Conservation (phyloP, 1,140 invertebrate genomes). For the Leptestheria dahalacensis region DNA sequence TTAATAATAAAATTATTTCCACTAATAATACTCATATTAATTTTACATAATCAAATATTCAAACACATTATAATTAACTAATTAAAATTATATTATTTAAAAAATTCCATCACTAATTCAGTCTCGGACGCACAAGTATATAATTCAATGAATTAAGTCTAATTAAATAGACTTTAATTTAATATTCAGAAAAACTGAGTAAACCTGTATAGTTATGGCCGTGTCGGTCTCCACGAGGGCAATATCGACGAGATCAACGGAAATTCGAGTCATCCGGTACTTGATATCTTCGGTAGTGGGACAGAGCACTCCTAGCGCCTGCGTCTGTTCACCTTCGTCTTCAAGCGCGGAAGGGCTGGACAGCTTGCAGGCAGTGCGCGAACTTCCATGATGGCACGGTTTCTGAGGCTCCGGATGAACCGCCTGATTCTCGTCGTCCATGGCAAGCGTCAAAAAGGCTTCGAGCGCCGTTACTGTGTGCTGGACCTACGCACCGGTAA, state of each 20-base stretch:
- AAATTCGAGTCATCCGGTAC: slow-evolving; percentile 80
- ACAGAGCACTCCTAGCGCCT: slow-evolving; percentile 35
- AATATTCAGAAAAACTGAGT: slow-evolving; percentile 1
- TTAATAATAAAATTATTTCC: too few species aligned
- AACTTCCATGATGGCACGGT: slow-evolving; percentile 61
- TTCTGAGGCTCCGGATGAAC: slow-evolving; percentile 55
- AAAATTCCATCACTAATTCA: too few species aligned
- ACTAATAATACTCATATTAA: too few species aligned
- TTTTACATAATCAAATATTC: too few species aligned
- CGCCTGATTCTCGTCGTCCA: slow-evolving; percentile 77
- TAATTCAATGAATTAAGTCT: too few species aligned
- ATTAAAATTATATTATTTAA: too few species aligned
- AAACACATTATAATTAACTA: too few species aligned
- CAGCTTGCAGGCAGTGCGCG: slow-evolving; percentile 20
- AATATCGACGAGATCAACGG: slow-evolving; percentile 79
- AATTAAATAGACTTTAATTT: too few species aligned
- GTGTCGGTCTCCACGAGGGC: slow-evolving; percentile 79
- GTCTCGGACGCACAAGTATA: too few species aligned
- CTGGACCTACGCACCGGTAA: slow-evolving; percentile 59
- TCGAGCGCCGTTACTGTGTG: slow-evolving; percentile 74
- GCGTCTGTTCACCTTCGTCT: slow-evolving; percentile 6
- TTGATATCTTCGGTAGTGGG: slow-evolving; percentile 82
- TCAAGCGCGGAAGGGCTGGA: slow-evolving; percentile 7
- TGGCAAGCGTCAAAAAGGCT: slow-evolving; percentile 68
- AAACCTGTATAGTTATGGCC: slow-evolving; percentile 66